A percentile compares a stretch with the other conserved stretches of the same genome.
Conservation (phyloP, 2,797 vertebrate species). For the Alectoris magna region DNA sequence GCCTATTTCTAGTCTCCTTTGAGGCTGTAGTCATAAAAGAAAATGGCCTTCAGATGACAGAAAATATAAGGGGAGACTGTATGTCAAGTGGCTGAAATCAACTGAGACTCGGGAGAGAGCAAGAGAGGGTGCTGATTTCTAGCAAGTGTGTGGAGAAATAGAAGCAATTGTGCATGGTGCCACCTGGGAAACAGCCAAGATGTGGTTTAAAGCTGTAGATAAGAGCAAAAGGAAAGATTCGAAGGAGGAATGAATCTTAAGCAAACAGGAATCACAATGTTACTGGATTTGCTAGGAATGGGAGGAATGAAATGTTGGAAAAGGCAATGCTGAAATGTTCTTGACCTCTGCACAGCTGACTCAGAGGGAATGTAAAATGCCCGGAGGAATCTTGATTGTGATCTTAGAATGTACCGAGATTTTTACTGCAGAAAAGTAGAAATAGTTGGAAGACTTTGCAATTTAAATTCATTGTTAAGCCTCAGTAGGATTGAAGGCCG, state of each 20-base stretch:
- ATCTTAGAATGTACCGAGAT: conserved; percentile 11
- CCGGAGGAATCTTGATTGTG: conserved; percentile 11
- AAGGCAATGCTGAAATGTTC: background rate
- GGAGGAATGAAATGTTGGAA: conserved; percentile 19
- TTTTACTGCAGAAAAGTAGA: conserved; percentile 25
- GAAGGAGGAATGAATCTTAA: background rate
- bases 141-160: background rate
- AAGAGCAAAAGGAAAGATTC: background rate
- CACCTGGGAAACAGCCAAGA: background rate
- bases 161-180: background rate
- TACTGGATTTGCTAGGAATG: background rate
- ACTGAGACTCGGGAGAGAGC: background rate
- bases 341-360: conserved; percentile 48
- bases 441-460: conserved; percentile 18
- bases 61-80: background rate
- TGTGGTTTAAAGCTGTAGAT: background rate
- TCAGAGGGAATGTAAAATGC: background rate
- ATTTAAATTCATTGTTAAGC: conserved; percentile 21
- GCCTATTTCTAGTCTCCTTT: background rate
- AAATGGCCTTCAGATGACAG: background rate
- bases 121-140: background rate
- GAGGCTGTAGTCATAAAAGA: background rate
- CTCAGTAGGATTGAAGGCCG: conserved; percentile 32
- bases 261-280: background rate
- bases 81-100: background rate